Evolutionary conservation across 2,888 invertebrate species (phyloP), one percentile per base, ranked within the genome.

Genomic region (Lottia gigantea): DNA sequence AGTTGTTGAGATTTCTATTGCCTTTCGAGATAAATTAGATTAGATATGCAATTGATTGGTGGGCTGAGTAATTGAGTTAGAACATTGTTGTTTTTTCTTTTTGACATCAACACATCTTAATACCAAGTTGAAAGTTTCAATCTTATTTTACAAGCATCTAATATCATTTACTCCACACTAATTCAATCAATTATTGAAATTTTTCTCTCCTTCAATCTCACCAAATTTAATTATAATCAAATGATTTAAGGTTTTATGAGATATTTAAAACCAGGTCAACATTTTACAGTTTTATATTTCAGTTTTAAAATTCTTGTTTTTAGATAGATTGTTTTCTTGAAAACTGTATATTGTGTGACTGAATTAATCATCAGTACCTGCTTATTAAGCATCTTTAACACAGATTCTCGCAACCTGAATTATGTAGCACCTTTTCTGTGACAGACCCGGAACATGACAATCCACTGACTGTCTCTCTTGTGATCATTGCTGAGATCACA

Each of bases 31-130:
- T 55, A 23, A 55, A 55, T 55, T 55, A 55, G 55, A 55, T 55
- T 55, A 55, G 55, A 55, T 55, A 55, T 55, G 55, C 55, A 55
- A 23, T 55, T 55, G 55, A 55, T 55, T 55, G 55, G 23, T 55
- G 55, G 55, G 55, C 55, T 55, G 55, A 55, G 55, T 55, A 55
- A 55, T 55, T 55, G 55, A 23, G 55, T 55, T 55, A 55, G 19
- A 55, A 23, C 55, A 55, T 55, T 55, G 55, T 55, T 55, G 55
- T 55, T 55, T 55, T 55, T 55, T 55, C 55, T 55, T 40, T 40
- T 55, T 55, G 55, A 55, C 55, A 55, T 23, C 55, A 55, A 23
- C 55, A 55, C 11, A 23, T 55, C 23, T 55, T 55, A 55, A 55
- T 55, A 14, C 23, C 19, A 23, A 55, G 55, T 19, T 55, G 55